Conservation (phyloP, 2,888 invertebrate genomes). For the Eristalis pertinax region DNA sequence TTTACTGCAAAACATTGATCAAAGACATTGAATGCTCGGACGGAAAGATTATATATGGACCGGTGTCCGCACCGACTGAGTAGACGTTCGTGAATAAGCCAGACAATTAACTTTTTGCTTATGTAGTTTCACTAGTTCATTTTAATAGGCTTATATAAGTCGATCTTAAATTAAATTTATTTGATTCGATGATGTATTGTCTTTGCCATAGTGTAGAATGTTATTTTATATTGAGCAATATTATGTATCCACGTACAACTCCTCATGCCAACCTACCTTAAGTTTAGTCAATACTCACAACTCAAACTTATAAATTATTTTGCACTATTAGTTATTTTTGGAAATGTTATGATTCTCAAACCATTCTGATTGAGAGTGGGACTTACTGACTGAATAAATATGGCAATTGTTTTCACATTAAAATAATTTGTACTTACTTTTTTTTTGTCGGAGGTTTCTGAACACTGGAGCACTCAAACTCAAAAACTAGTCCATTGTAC, state of each 20-base stretch:
- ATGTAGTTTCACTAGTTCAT: neutral
- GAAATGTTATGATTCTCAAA: neutral
- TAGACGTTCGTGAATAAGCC: neutral
- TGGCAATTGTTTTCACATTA: neutral
- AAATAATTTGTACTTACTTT: too few species aligned
- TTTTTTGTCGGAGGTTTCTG: too few species aligned
- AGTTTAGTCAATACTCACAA: too few species aligned
- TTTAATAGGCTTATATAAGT: neutral
- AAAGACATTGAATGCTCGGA: conserved; percentile 80
- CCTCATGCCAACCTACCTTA: too few species aligned
- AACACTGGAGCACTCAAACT: too few species aligned
- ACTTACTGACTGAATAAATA: neutral
- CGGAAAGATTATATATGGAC: conserved; percentile 78
- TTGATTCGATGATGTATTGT: too few species aligned
- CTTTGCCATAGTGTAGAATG: too few species aligned
- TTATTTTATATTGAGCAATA: too few species aligned
- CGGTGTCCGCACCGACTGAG: neutral
- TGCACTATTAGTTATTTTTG: neutral
- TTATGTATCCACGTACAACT: too few species aligned
- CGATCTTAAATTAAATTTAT: too few species aligned
- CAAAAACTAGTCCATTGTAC: too few species aligned
- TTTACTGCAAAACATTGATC: conserved; percentile 90
- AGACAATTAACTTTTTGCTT: neutral
- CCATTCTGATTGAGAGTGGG: neutral
- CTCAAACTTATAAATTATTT: neutral